These are phyloP conservation scores for Pristionchus arcanus DNA, from an alignment of 2,888 invertebrate genomes.

Conservation along the genomic window DNA sequence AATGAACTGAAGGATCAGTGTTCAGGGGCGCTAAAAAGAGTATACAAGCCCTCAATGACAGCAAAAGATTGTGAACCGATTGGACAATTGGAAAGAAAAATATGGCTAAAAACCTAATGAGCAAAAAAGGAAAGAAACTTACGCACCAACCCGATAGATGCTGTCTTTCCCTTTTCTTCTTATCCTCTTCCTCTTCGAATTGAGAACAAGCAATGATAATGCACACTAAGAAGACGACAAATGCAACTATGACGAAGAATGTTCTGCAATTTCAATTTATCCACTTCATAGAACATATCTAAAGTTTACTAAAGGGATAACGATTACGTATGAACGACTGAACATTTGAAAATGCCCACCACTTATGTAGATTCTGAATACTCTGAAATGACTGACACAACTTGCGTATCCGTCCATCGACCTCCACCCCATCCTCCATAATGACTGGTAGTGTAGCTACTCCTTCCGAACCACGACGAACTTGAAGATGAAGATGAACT, in stretches of 20 bases:
- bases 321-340: too few relatives aligned
- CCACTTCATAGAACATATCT: too few relatives aligned
- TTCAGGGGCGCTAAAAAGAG: too few relatives aligned
- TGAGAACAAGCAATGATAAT: not conserved
- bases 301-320: too few relatives aligned
- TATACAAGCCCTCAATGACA: too few relatives aligned
- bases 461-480: not conserved
- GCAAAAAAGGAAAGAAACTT: too few relatives aligned
- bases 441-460: not conserved
- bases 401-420: not conserved
- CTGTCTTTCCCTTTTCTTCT: not conserved
- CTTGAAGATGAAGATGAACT: not conserved
- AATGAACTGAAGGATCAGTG: too few relatives aligned
- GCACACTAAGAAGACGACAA: not conserved
- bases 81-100: too few relatives aligned
- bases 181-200: not conserved
- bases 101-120: too few relatives aligned
- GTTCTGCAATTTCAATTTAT: not conserved
- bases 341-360: too few relatives aligned
- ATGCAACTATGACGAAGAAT: not conserved
- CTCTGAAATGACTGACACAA: not conserved
- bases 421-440: conserved; percentile 8
- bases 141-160: too few relatives aligned
- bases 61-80: too few relatives aligned
- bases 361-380: not conserved